Evolutionary conservation across 2,113 vertebrate genomes (phyloP).

Genomic region (Eurypyga helias): DNA sequence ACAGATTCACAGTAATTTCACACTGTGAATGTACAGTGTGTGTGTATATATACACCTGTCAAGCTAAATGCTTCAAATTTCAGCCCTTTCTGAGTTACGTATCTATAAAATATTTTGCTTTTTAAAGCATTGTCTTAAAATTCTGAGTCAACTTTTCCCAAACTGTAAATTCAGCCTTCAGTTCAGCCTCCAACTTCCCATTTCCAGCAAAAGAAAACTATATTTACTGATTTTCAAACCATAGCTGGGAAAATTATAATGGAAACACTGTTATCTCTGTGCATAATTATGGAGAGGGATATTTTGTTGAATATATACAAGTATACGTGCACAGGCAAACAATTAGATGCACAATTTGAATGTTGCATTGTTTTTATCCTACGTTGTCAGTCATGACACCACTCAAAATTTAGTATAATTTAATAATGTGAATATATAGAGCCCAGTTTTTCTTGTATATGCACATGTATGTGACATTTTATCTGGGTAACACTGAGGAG

Average conservation of each 20-base stretch:
- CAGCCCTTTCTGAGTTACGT: constrained; percentile 7
- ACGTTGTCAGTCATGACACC: not conserved
- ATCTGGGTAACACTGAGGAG: too few relatives aligned
- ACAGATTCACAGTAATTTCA: not conserved
- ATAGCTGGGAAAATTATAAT: not conserved
- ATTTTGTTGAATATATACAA: not conserved
- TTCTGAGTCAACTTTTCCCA: constrained; percentile 20
- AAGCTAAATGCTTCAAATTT: constrained; percentile 12
- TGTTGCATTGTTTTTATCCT: not conserved
- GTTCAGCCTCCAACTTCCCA: not conserved
- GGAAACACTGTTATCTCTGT: constrained; percentile 38
- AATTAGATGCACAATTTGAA: not conserved
- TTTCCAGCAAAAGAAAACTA: not conserved
- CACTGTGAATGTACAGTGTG: not conserved
- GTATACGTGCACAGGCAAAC: not conserved
- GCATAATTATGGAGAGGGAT: not conserved
- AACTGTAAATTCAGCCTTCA: constrained; percentile 15
- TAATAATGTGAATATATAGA: not conserved
- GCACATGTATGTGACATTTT: not conserved
- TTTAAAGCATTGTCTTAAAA: constrained; percentile 31
- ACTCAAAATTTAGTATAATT: not conserved
- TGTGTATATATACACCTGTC: not conserved
- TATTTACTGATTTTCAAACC: not conserved
- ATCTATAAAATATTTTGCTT: constrained; percentile 20
- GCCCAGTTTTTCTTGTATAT: not conserved